A percentile compares a stretch with the other conserved stretches of the same genome.
Conservation (phyloP, 2,113 vertebrate species). For the Indicator indicator region DNA sequence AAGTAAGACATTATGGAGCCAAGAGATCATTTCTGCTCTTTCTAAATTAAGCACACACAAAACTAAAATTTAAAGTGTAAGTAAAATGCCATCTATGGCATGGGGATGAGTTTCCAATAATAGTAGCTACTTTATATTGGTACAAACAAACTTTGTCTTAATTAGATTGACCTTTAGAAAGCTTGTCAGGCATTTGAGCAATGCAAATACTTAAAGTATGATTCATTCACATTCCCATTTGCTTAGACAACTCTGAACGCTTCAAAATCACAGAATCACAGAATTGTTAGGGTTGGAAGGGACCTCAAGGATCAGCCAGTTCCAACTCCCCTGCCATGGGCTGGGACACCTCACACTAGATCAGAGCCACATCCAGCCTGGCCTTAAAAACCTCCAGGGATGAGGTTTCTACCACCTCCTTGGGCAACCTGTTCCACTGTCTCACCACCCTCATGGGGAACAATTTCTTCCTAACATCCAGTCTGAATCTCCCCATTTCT, state of each 20-base stretch:
- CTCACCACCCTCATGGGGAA: too few species aligned
- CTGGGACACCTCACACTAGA: too few species aligned
- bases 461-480: too few species aligned
- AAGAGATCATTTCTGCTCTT: constrained; percentile 63
- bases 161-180: constrained; percentile 80
- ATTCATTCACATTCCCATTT: constrained; percentile 29
- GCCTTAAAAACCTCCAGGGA: too few species aligned
- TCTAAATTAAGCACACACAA: constrained; percentile 68
- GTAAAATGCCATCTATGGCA: constrained; percentile 68
- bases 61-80: constrained; percentile 68
- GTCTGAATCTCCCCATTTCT: too few species aligned
- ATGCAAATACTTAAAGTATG: constrained; percentile 59
- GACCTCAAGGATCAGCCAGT: too few species aligned
- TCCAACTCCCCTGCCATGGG: too few species aligned
- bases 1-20: constrained; percentile 69
- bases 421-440: too few species aligned
- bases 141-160: constrained; percentile 76
- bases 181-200: constrained; percentile 66
- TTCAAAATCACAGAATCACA: background rate
- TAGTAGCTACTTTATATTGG: constrained; percentile 67
- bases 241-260: constrained; percentile 27
- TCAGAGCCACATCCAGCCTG: too few species aligned
- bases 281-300: too few species aligned
- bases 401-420: too few species aligned
- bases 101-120: constrained; percentile 72